Conservation (phyloP, 2,797 vertebrate genomes). For the Pangasius macronema region DNA sequence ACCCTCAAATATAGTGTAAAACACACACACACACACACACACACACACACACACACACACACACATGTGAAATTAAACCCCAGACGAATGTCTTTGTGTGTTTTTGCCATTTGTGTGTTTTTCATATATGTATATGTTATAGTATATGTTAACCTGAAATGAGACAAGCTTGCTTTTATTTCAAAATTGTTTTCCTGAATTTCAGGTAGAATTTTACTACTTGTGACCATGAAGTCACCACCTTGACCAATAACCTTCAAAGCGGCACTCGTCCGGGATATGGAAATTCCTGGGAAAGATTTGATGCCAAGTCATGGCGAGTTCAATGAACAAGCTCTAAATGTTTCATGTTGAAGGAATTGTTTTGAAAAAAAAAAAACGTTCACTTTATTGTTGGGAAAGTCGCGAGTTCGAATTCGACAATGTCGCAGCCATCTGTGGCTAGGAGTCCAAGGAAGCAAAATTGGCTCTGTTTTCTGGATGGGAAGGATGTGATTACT, state of each 20-base stretch:
- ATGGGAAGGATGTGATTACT: not conserved
- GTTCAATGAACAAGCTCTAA: not conserved
- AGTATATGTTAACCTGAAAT: not conserved
- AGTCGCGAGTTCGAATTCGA: not conserved
- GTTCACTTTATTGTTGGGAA: not conserved
- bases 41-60: not conserved
- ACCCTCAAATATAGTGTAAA: too few relatives aligned
- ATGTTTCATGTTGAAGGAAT: not conserved
- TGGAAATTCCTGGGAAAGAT: not conserved
- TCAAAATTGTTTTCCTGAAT: not conserved
- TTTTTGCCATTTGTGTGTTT: not conserved
- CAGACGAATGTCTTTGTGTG: not conserved
- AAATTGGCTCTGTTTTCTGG: not conserved
- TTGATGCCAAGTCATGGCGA: not conserved
- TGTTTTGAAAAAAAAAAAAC: not conserved
- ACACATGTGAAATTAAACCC: not conserved
- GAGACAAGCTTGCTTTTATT: not conserved
- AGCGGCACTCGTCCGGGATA: not conserved
- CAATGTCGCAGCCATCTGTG: not conserved
- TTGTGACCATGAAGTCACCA: not conserved
- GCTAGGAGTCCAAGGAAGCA: not conserved
- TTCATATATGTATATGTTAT: too few relatives aligned
- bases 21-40: rapidly evolving
- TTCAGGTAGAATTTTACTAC: not conserved
- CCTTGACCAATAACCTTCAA: not conserved